phyloP scores from a whole-genome alignment of 2,888 invertebrate species.

The Notodonta ziczac region DNA sequence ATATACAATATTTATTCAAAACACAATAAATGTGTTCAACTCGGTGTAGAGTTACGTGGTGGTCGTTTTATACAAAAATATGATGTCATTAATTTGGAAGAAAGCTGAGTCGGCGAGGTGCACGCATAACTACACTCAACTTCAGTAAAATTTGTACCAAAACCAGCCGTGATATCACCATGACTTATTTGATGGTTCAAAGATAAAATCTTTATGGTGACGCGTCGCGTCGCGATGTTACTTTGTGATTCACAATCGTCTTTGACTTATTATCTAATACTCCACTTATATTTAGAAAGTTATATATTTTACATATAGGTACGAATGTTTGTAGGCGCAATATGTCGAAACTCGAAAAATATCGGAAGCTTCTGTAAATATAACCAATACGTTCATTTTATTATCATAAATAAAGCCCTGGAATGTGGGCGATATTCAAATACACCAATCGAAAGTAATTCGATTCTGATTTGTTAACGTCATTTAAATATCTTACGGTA shows the following conservation, averaged over 20 bases:
- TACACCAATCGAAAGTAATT: conserved; percentile 40
- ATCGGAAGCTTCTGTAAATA: conserved; percentile 15
- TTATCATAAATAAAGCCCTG: conserved; percentile 29
- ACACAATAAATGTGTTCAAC: conserved; percentile 27
- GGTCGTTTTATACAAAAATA: conserved; percentile 31
- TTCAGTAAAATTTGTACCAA: conserved; percentile 7
- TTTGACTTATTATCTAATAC: conserved; percentile 9
- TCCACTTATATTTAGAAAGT: conserved; percentile 13
- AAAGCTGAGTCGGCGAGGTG: conserved; percentile 27
- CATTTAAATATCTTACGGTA: conserved; percentile 25
- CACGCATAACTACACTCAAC: conserved; percentile 13
- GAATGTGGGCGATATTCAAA: conserved; percentile 39
- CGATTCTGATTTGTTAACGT: conserved; percentile 35
- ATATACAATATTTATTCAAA: conserved; percentile 41
- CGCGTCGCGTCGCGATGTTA: neutral
- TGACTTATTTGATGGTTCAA: conserved; percentile 3
- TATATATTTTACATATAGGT: conserved; percentile 9
- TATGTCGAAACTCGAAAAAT: conserved; percentile 14
- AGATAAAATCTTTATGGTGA: neutral
- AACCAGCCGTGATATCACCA: neutral
- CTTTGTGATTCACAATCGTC: neutral
- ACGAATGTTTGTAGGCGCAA: neutral
- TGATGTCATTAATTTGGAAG: conserved; percentile 38
- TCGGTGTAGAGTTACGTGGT: conserved; percentile 42
- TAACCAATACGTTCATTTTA: conserved; percentile 16